These are phyloP conservation scores for Drosophila eohydei DNA, from an alignment of 2,888 invertebrate species.

Conservation along the genomic window DNA sequence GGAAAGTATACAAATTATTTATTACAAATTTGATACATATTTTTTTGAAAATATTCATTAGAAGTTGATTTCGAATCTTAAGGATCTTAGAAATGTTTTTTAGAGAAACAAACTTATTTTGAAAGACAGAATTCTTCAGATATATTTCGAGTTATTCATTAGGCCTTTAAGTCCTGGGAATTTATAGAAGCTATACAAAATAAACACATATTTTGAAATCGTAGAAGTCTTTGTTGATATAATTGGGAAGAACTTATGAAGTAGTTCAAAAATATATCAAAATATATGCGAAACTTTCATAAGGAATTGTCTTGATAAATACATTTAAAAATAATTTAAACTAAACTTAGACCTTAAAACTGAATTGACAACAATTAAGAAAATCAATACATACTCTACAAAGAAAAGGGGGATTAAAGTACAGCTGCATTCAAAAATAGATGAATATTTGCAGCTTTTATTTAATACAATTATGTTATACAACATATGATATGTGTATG, in stretches of 20 bases:
- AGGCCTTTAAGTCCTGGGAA: neutral
- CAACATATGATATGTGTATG: conserved; percentile 4
- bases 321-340: too few relatives aligned
- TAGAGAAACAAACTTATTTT: neutral
- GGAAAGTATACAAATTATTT: neutral
- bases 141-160: neutral
- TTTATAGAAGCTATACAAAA: neutral
- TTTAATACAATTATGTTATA: conserved; percentile 15
- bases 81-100: neutral
- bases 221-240: neutral
- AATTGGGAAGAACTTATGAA: neutral
- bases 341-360: too few relatives aligned
- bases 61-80: neutral
- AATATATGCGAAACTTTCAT: neutral
- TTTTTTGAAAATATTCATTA: too few relatives aligned
- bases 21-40: too few relatives aligned
- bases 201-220: neutral
- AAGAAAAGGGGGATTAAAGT: neutral
- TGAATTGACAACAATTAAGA: neutral
- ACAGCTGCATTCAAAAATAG: conserved; percentile 52
- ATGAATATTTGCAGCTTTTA: conserved; percentile 35
- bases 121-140: neutral
- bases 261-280: neutral
- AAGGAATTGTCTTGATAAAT: neutral
- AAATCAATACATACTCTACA: conserved; percentile 5